Base-by-base conservation (phyloP, 2,113 vertebrate genomes). In the Sterna hirundo region DNA sequence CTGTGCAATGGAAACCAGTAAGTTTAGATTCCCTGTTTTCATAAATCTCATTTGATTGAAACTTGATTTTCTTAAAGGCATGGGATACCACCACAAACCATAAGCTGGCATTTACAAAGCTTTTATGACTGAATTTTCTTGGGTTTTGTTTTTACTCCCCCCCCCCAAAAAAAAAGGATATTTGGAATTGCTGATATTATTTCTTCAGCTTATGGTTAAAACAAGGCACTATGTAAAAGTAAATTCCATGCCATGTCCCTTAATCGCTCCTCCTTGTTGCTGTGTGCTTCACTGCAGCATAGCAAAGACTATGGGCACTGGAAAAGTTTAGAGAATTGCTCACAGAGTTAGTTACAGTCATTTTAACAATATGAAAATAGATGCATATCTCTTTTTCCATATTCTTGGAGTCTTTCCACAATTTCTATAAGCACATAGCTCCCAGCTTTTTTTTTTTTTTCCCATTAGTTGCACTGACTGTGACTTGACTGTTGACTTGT, bases 211-310 rank as follows among this genome's bases (percentile, higher is more conserved):
- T 60, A 80, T 9, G 38, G 29, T 36, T 64, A 64, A 32, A 20
- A n/a, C 3, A n/a, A 20, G 44, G 64, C 11, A n/a, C 42, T 18
- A 27, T 0, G 0, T 25, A 51, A 40, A 40, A 34, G 11, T 36
- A 47, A 77, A 64, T 47, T 32, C 20, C 12, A 57, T 25, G 40
- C 34, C 16, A 5, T 2, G 30, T 55, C 55, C 64, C 40, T 38
- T 54, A 66, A 51, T 36, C 2, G 0, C 27, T 54, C 32, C 34
- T 52, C 66, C 27, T 54, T 46, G 27, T 44, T 72, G 36, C 58
- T 52, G 89, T 4, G 42, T 25, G 36, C 54, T 75, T 40, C 61
- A 20, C 9, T 26, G 46, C 46, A 75, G 54, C 60, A 15, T 1
- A 61, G 60, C 3, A 0, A 68, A 68, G 47, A 9, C 54, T 47